phyloP scores from a whole-genome alignment of 2,888 invertebrate genomes.

The Coelogynopora nodosa region DNA sequence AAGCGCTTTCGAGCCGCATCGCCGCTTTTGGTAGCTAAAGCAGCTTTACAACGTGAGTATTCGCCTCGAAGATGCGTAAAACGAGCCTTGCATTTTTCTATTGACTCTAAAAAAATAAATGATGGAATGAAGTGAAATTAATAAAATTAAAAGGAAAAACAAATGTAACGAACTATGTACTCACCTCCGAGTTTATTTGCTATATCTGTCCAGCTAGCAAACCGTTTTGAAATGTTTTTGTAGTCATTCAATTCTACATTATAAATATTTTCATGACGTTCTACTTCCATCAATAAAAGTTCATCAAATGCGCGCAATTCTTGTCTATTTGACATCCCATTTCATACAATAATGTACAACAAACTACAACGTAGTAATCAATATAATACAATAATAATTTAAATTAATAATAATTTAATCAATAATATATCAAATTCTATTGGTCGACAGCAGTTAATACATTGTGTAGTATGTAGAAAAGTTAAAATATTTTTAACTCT shows the following conservation, averaged over 20 bases:
- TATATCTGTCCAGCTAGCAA: slow-evolving; percentile 8
- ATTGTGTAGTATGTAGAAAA: slow-evolving; percentile 20
- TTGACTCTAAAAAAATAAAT: not conserved
- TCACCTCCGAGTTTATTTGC: not conserved
- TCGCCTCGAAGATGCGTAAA: not conserved
- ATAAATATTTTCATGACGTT: slow-evolving; percentile 20
- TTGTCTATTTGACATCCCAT: slow-evolving; percentile 13
- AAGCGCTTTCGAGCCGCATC: slow-evolving; percentile 16
- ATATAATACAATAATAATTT: not conserved
- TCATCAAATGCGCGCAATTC: slow-evolving; percentile 8
- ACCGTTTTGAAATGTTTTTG: slow-evolving; percentile 6
- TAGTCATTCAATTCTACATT: not conserved
- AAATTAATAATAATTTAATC: not conserved
- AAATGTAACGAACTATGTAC: not conserved
- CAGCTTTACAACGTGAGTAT: slow-evolving; percentile 16
- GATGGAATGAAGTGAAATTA: not conserved
- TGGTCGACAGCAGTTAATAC: slow-evolving; percentile 2
- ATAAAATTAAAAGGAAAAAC: not conserved
- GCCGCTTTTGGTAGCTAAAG: slow-evolving; percentile 3
- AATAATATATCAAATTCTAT: slow-evolving; percentile 7
- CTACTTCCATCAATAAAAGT: slow-evolving; percentile 25
- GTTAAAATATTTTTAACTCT: slow-evolving; percentile 2
- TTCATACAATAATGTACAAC: slow-evolving; percentile 7
- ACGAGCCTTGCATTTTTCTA: slow-evolving; percentile 3
- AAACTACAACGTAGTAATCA: not conserved